phyloP scores from a whole-genome alignment of 2,888 invertebrate species.

The Panzeria rudis region DNA sequence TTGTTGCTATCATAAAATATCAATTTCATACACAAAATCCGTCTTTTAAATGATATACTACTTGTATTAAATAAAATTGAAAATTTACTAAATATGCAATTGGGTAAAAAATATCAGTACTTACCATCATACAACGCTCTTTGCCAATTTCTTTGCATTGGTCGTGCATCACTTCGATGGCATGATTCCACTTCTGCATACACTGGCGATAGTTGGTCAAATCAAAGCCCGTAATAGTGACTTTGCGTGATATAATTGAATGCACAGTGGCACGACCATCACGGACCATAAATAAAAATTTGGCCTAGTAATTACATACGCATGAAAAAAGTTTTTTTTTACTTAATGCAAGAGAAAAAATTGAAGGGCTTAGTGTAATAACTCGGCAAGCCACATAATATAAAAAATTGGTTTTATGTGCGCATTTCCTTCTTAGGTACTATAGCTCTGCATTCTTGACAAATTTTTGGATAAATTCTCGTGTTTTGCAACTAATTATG shows the following conservation, averaged over 20 bases:
- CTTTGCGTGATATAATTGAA: constrained; percentile 98
- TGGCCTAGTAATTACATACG: constrained; percentile 85
- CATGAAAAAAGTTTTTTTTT: neutral
- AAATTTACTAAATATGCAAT: neutral
- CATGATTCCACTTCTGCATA: constrained; percentile 98
- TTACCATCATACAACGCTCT: constrained; percentile 90
- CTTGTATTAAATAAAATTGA: no score
- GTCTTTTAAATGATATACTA: no score
- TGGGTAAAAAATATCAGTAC: constrained; percentile 70
- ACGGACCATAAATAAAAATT: constrained; percentile 98
- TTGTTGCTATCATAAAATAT: no score
- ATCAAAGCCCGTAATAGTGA: constrained; percentile 92
- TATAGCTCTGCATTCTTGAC: no score
- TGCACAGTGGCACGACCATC: constrained; percentile 99
- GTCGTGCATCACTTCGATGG: constrained; percentile 96
- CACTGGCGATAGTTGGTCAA: constrained; percentile 96
- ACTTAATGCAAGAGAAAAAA: no score
- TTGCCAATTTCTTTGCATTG: constrained; percentile 94
- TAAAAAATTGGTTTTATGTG: no score
- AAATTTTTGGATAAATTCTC: no score
- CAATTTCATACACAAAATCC: no score
- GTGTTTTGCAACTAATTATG: no score
- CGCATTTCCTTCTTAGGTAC: no score
- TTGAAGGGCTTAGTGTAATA: no score
- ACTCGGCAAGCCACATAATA: no score